A percentile compares a stretch with the other conserved stretches of the same genome.
These are phyloP conservation scores for Panopea generosa DNA, from an alignment of 2,888 invertebrate genomes.

Conservation along the genomic window DNA sequence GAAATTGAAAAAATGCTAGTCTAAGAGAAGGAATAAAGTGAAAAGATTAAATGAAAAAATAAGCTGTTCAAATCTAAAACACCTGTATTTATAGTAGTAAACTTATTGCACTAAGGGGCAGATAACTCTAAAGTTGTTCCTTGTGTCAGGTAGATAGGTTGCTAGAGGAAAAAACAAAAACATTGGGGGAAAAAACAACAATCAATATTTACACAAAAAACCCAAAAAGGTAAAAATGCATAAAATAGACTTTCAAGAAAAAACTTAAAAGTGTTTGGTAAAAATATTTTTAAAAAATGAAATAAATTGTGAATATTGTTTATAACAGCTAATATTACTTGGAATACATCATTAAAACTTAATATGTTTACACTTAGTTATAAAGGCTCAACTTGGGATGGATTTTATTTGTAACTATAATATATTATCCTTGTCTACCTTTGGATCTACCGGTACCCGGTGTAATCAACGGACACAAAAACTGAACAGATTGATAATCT, in stretches of 20 bases:
- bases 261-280: constrained; percentile 16
- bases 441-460: too few species aligned
- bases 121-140: constrained; percentile 13
- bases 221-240: constrained; percentile 53
- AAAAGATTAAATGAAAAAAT: not conserved
- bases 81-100: constrained; percentile 4
- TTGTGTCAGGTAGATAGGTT: constrained; percentile 60
- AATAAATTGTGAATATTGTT: not conserved
- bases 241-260: constrained; percentile 49
- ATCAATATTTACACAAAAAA: constrained; percentile 52
- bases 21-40: not conserved
- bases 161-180: constrained; percentile 49
- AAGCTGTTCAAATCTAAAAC: constrained; percentile 2
- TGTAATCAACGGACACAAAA: too few species aligned
- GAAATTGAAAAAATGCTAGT: too few species aligned
- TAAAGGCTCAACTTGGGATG: too few species aligned
- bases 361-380: too few species aligned
- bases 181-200: constrained; percentile 41
- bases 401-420: too few species aligned
- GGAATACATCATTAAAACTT: constrained; percentile 2
- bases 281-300: not conserved
- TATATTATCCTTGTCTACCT: too few species aligned
- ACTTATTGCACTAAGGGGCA: constrained; percentile 37
- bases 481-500: too few species aligned
- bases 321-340: not conserved